phyloP scores from a whole-genome alignment of 2,797 vertebrate genomes.

The Phataginus tricuspis region DNA sequence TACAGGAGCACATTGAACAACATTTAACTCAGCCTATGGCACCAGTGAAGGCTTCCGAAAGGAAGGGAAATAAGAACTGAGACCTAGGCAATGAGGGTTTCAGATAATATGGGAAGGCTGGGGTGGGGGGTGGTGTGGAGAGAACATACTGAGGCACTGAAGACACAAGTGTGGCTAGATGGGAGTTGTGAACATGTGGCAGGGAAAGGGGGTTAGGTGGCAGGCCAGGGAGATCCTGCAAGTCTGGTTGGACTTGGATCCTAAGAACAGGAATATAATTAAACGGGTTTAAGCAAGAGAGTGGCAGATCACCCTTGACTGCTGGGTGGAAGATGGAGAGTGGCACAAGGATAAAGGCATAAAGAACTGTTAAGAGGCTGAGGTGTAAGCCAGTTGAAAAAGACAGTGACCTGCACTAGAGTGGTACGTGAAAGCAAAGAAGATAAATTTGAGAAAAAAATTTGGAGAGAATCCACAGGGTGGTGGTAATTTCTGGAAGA shows the following conservation, averaged over 20 bases:
- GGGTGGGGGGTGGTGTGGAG: neutral
- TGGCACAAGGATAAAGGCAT: neutral
- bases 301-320: neutral
- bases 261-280: slow-evolving; percentile 5
- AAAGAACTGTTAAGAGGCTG: slow-evolving; percentile 15
- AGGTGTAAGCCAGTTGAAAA: slow-evolving; percentile 14
- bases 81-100: neutral
- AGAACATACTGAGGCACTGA: neutral
- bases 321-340: neutral
- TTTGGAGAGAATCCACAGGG: neutral
- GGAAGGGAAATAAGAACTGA: neutral
- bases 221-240: neutral
- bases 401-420: neutral
- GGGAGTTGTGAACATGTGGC: neutral
- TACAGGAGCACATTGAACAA: neutral
- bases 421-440: neutral
- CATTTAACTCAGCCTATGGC: neutral
- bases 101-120: slow-evolving; percentile 19
- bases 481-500: neutral
- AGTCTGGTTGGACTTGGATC: neutral
- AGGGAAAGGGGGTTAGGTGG: neutral
- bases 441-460: neutral
- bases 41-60: neutral
- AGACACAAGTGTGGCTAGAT: slow-evolving; percentile 4
- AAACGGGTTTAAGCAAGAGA: slow-evolving; percentile 33